These are phyloP conservation scores for Darevskia nairensis DNA, from an alignment of 2,797 vertebrate genomes.

Conservation along the genomic window DNA sequence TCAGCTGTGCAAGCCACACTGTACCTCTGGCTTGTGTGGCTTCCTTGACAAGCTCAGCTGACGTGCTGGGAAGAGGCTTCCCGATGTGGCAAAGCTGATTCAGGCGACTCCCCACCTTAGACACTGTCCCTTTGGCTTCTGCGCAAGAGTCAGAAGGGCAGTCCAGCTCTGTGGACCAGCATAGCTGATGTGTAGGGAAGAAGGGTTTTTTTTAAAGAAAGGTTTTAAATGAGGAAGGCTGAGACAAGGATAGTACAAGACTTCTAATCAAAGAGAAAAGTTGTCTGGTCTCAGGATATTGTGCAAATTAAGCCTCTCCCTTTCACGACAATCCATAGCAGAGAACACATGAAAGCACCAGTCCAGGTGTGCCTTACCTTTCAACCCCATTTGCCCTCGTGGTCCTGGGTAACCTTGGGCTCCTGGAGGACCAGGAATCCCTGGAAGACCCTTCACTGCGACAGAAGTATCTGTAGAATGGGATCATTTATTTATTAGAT, in stretches of 20 bases:
- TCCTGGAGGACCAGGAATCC: slow-evolving; percentile 72
- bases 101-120: too few relatives aligned
- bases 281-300: not conserved
- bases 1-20: too few relatives aligned
- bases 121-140: too few relatives aligned
- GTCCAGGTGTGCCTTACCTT: slow-evolving; percentile 75
- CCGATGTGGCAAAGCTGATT: too few relatives aligned
- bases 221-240: not conserved
- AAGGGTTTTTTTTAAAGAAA: not conserved
- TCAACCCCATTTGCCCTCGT: slow-evolving; percentile 81
- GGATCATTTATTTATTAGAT: slow-evolving; percentile 32
- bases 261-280: not conserved
- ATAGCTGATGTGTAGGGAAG: too few relatives aligned
- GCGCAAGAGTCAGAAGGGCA: too few relatives aligned
- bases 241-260: not conserved
- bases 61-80: too few relatives aligned
- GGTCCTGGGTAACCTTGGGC: slow-evolving; percentile 80
- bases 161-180: too few relatives aligned
- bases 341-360: not conserved
- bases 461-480: slow-evolving; percentile 70
- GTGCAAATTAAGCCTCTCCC: not conserved
- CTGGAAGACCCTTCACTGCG: slow-evolving; percentile 74
- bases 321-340: not conserved
- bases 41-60: too few relatives aligned
- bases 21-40: too few relatives aligned